phyloP scores from a whole-genome alignment of 1,140 invertebrate species.

The Leptopilina boulardi region DNA sequence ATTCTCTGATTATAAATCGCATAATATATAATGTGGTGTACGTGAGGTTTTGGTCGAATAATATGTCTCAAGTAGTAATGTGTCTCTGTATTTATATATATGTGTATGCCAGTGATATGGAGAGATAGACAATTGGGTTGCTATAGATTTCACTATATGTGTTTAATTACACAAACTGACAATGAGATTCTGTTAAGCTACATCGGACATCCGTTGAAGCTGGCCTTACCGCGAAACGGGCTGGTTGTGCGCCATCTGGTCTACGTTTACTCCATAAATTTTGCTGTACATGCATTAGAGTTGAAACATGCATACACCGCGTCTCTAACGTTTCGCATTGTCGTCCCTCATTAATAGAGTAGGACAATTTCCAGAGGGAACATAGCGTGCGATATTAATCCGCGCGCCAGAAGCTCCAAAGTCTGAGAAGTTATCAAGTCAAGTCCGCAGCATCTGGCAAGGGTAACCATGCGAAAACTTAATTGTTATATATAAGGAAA shows the following conservation, averaged over 20 bases:
- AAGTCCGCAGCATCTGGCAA: conserved; percentile 17
- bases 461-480: neutral
- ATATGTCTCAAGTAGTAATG: too few species aligned
- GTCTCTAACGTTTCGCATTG: conserved; percentile 47
- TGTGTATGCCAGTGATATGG: neutral
- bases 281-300: conserved; percentile 57
- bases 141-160: conserved; percentile 19
- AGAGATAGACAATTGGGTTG: conserved; percentile 12
- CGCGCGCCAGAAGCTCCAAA: conserved; percentile 19
- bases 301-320: conserved; percentile 41
- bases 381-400: conserved; percentile 39
- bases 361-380: conserved; percentile 55
- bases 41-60: too few species aligned
- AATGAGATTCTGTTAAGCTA: conserved; percentile 31
- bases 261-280: conserved; percentile 60
- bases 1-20: too few species aligned
- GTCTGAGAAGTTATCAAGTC: conserved; percentile 34
- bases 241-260: conserved; percentile 57
- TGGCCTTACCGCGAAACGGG: conserved; percentile 51
- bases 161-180: conserved; percentile 19
- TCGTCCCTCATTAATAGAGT: conserved; percentile 57
- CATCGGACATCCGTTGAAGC: conserved; percentile 40
- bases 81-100: neutral
- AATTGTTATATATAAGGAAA: neutral
- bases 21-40: too few species aligned